Evolutionary conservation across 2,888 invertebrate genomes (phyloP), one percentile per base, ranked within the genome.

Genomic region (Fragum sueziense): DNA sequence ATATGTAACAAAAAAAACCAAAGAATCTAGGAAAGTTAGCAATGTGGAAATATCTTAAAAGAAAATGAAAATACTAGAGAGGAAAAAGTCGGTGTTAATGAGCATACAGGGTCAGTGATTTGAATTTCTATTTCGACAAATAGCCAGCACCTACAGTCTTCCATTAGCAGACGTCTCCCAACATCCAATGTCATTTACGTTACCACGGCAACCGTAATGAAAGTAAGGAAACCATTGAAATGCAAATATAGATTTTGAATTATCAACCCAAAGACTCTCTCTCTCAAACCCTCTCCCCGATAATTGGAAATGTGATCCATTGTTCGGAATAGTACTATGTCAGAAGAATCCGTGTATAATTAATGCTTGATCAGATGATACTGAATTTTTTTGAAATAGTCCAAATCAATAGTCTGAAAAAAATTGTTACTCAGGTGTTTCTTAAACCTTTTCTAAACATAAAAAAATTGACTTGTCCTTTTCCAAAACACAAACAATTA

Each of bases 131-230:
- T 62, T 62, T 62, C 62, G 34, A 62, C 62, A 34, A 62, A 62
- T 62, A 62, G 62, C 20, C 29, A 34, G 52, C 73, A 74, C 73
- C 73, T 54, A 67, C 37, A 67, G 65, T 37, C 65, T 27, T 52
- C 73, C 73, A 74, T 74, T 74, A 74, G 73, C 41, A 27, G 22
- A 51, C 27, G 73, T 65, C 65, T 74, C 33, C 25, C 47, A 62
- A 74, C 73, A 27, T 74, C 69, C 74, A 69, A 57, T 76, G 76
- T 76, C 67, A 71, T 76, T 67, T 71, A 54, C 41, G 69, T 82
- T 65, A 20, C 82, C 70, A 77, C 77, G 75, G 82, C 33, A 72
- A 82, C 79, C 17, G 70, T 77, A 79, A 79, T 79, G 79, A 79
- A 79, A 62, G 70, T 67, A 74, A 68, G 70, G 79, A 82, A 82